phyloP scores from a whole-genome alignment of 2,113 vertebrate genomes.

The human (Homo sapiens) region GRCh38 chrX:11408001-11408500 shows the following conservation, averaged over 20 bases:
- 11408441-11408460: neutral
- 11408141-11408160: neutral
- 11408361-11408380: neutral
- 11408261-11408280: neutral
- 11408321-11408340: neutral
- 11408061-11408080: constrained; percentile 62
- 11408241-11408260: neutral
- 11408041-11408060: constrained; percentile 64
- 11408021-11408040: constrained; percentile 47
- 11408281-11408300: neutral
- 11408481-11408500: neutral
- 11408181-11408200: neutral
- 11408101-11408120: constrained; percentile 49
- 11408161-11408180: constrained; percentile 14
- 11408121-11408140: neutral
- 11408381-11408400: neutral
- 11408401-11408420: neutral
- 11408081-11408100: neutral
- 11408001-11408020: constrained; percentile 51
- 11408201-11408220: neutral
- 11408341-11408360: neutral
- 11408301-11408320: neutral
- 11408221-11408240: accelerated
- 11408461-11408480: neutral
- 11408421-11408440: neutral